These are phyloP conservation scores for Thamnaconus septentrionalis DNA, from an alignment of 2,113 vertebrate species.

Conservation along the genomic window DNA sequence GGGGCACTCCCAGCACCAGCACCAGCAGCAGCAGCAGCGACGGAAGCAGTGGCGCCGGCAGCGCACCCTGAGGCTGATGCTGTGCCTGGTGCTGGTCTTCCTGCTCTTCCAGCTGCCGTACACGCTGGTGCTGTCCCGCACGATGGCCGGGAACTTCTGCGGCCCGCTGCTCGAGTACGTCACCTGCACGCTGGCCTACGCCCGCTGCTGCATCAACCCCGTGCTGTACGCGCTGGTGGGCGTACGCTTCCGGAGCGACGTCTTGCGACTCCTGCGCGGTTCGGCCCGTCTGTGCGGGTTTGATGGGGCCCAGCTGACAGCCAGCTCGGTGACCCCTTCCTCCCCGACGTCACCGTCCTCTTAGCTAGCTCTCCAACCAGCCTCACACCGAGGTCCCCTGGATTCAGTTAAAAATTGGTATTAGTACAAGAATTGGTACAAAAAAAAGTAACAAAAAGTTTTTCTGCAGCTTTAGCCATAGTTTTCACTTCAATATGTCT, in stretches of 20 bases:
- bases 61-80: constrained; percentile 85
- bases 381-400: no score
- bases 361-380: constrained; percentile 1
- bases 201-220: constrained; percentile 92
- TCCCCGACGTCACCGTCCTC: constrained; percentile 31
- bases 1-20: constrained; percentile 28
- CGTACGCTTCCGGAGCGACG: constrained; percentile 85
- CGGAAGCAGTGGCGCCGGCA: constrained; percentile 74
- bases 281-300: constrained; percentile 46
- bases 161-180: constrained; percentile 77
- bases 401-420: no score
- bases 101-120: constrained; percentile 88
- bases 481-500: no score
- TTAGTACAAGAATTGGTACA: no score
- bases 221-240: constrained; percentile 89
- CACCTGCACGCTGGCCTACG: constrained; percentile 83
- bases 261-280: constrained; percentile 70
- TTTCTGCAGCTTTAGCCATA: no score
- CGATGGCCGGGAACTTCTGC: constrained; percentile 76
- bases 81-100: constrained; percentile 85
- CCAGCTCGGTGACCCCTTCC: constrained; percentile 31
- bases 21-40: constrained; percentile 30
- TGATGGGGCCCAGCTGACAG: rapidly evolving
- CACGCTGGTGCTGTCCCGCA: constrained; percentile 80
- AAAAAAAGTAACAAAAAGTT: not conserved